Base-by-base conservation (phyloP, 2,113 vertebrate species). In the Forbesichthys agassizii region DNA sequence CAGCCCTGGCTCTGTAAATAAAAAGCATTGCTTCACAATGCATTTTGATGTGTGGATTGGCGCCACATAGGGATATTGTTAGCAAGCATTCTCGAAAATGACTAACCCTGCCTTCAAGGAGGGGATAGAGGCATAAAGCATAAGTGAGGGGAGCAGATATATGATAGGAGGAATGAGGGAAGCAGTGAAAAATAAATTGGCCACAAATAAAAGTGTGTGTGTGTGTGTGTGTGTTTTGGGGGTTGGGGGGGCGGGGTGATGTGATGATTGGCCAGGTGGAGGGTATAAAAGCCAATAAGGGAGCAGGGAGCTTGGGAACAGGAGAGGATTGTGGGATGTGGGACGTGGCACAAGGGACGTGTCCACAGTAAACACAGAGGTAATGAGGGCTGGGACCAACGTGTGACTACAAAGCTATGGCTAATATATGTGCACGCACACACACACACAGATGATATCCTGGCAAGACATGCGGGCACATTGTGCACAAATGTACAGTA, bases 251-350 rank as follows among this genome's bases (percentile, higher is more conserved):
- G 49, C 48, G n/a, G 68, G 66, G 72, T 60, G 69, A 36, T 71
- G 71, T 1, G 58, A 69, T 42, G 7, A 74, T 78, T 79, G 78
- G 83, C 78, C 74, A 27, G 69, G 62, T 75, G 68, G 72, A 79
- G 87, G 89, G 82, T 90, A 85, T 88, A 68, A 61, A 77, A 80
- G 85, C 83, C 81, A 87, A 86, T 78, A 70, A 69, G 60, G 53
- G 33, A 78, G 84, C 81, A 83, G 46, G 71, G 76, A 64, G 69
- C 82, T 75, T 84, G 87, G 85, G 80, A 88, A 85, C 48, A 69
- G 74, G 74, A 73, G 79, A 85, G 89, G 88, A 89, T 89, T 90
- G 85, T 82, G 78, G 84, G 83, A 90, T 86, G 80, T 88, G 68
- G 89, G 78, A 88, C 86, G 79, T 80, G 89, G 64, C 82, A 76